phyloP scores from a whole-genome alignment of 2,888 invertebrate genomes.

The Chesias legatella region DNA sequence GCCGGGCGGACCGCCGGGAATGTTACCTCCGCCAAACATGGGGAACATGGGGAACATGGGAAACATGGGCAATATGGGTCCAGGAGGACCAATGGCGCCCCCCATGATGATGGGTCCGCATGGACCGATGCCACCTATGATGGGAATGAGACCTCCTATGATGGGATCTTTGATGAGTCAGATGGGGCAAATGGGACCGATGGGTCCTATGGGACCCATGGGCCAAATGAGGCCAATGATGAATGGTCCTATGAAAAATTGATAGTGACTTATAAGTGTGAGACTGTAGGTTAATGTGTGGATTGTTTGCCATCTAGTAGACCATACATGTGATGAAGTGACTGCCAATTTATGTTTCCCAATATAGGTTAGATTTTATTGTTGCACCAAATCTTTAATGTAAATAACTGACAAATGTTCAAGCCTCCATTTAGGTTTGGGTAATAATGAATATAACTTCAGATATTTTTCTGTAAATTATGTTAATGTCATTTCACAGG shows the following conservation, averaged over 20 bases:
- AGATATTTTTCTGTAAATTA: too few relatives aligned
- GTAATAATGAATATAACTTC: too few relatives aligned
- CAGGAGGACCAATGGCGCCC: conserved; percentile 85
- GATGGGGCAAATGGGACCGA: conserved; percentile 83
- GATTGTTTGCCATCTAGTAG: conserved; percentile 3
- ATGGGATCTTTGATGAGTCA: conserved; percentile 83
- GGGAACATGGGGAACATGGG: conserved; percentile 6
- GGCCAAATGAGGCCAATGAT: conserved; percentile 72
- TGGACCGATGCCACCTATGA: conserved; percentile 84
- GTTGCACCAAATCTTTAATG: too few relatives aligned
- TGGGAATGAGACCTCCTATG: conserved; percentile 83
- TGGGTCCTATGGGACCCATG: conserved; percentile 85
- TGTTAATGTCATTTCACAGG: too few relatives aligned
- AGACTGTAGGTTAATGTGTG: conserved; percentile 6
- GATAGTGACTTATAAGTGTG: conserved; percentile 1
- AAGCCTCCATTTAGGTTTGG: too few relatives aligned
- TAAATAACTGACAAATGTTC: too few relatives aligned
- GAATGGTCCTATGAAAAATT: conserved; percentile 78
- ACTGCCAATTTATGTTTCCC: too few relatives aligned
- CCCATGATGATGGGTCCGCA: conserved; percentile 93
- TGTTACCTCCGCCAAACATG: conserved; percentile 68
- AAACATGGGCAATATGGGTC: conserved; percentile 70
- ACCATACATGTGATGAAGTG: background rate
- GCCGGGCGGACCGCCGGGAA: conserved; percentile 83
- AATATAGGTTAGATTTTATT: too few relatives aligned